Evolutionary conservation across 2,113 vertebrate genomes (phyloP).

Genomic region (Fulmarus glacialis): DNA sequence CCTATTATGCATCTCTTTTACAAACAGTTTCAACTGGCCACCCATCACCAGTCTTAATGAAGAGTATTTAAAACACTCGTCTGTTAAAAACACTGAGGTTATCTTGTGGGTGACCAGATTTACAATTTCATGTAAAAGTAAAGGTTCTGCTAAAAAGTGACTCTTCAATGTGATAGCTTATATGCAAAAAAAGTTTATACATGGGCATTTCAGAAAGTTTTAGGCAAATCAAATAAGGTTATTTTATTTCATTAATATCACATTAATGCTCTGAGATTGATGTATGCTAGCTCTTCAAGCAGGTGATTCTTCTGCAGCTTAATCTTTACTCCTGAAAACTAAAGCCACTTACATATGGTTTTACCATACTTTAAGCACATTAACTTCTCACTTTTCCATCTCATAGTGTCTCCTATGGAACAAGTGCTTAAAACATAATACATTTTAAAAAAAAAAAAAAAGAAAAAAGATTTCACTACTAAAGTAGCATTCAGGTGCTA

Average conservation of each 20-base stretch:
- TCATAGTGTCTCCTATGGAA: background rate
- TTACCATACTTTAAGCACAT: background rate
- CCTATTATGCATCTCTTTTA: background rate
- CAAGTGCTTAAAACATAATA: background rate
- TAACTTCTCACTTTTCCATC: background rate
- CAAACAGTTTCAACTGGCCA: background rate
- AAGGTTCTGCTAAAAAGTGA: background rate
- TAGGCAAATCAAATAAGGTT: background rate
- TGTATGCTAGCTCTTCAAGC: background rate
- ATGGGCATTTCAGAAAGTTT: background rate
- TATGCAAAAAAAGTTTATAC: background rate
- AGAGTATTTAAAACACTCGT: background rate
- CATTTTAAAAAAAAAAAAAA: background rate
- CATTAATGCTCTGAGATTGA: background rate
- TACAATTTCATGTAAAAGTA: background rate
- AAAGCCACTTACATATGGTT: background rate
- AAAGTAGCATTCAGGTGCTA: background rate
- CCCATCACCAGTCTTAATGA: background rate
- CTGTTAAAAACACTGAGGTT: background rate
- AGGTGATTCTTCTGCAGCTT: background rate
- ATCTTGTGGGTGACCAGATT: background rate
- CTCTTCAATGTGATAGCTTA: background rate
- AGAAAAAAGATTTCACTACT: background rate
- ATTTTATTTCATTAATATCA: background rate
- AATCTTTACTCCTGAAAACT: background rate